phyloP scores from a whole-genome alignment of 2,113 vertebrate species.

The Heloderma charlesbogerti region DNA sequence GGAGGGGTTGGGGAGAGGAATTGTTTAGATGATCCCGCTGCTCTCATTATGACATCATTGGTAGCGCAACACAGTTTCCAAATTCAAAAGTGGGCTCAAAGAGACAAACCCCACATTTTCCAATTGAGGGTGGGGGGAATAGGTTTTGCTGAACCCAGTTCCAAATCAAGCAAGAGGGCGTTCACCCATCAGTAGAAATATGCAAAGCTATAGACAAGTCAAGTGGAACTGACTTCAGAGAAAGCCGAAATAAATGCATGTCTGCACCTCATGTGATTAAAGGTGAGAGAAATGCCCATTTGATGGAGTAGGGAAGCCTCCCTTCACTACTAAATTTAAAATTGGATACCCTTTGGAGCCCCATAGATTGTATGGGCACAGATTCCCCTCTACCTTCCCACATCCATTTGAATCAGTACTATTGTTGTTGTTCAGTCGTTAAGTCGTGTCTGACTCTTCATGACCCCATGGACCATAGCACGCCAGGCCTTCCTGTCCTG shows the following conservation, averaged over 20 bases:
- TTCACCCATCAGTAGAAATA: not conserved
- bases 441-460: too few species aligned
- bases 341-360: not conserved
- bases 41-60: not conserved
- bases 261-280: not conserved
- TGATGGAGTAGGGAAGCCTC: not conserved
- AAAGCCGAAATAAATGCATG: not conserved
- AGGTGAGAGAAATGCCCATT: not conserved
- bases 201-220: not conserved
- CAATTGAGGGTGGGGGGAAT: not conserved
- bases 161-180: not conserved
- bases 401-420: not conserved
- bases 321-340: not conserved
- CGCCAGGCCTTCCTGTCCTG: too few species aligned
- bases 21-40: not conserved
- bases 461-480: too few species aligned
- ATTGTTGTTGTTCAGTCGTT: too few species aligned
- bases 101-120: not conserved
- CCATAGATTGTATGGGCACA: not conserved
- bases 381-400: not conserved
- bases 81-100: not conserved
- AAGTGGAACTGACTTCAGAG: not conserved
- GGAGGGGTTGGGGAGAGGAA: not conserved
- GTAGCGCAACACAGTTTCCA: not conserved
- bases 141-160: not conserved